phyloP scores from a whole-genome alignment of 2,888 invertebrate species.

The Agapostemon virescens region DNA sequence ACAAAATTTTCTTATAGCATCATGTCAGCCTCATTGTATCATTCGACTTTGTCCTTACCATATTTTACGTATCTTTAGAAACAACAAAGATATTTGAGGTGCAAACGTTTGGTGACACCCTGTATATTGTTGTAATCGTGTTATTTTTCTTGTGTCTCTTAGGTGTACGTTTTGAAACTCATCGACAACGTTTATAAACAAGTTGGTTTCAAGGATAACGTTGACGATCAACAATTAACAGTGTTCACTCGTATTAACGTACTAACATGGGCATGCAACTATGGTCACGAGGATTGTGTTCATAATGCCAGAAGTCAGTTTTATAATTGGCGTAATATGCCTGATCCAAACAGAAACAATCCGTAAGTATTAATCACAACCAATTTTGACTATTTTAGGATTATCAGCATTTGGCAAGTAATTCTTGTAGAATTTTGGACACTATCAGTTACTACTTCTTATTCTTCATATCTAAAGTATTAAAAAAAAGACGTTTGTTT shows the following conservation, averaged over 20 bases:
- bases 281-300: slow-evolving; percentile 88
- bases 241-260: slow-evolving; percentile 88
- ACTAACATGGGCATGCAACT: slow-evolving; percentile 87
- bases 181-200: slow-evolving; percentile 86
- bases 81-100: too few species aligned
- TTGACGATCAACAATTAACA: slow-evolving; percentile 85
- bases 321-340: slow-evolving; percentile 87
- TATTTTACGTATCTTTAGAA: too few species aligned
- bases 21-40: too few species aligned
- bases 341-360: slow-evolving; percentile 88
- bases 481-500: too few species aligned
- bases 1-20: too few species aligned
- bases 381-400: not conserved
- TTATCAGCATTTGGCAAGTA: too few species aligned
- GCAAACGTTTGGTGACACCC: too few species aligned
- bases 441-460: too few species aligned
- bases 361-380: slow-evolving; percentile 83
- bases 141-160: slow-evolving; percentile 59
- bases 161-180: slow-evolving; percentile 87
- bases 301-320: slow-evolving; percentile 87
- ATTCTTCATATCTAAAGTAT: too few species aligned
- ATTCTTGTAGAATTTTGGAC: too few species aligned
- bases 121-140: not conserved
- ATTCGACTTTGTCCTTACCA: too few species aligned
- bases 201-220: slow-evolving; percentile 86